These are phyloP conservation scores for Aporophyla nigra DNA, from an alignment of 2,888 invertebrate species.

Conservation along the genomic window DNA sequence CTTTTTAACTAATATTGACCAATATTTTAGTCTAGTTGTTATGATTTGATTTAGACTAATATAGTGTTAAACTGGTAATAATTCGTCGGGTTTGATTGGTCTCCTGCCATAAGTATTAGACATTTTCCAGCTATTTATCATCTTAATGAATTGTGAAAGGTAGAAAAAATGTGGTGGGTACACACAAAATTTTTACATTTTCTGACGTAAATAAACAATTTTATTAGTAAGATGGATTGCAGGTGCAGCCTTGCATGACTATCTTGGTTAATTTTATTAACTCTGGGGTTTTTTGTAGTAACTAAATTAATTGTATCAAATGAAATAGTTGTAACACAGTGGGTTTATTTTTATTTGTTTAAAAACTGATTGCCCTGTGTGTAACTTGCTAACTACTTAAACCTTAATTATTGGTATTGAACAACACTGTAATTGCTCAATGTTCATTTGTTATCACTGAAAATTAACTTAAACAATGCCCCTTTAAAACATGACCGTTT, in stretches of 20 bases:
- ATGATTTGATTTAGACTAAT: background rate
- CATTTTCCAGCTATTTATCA: background rate
- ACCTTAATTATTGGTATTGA: background rate
- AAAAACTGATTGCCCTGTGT: too few species aligned
- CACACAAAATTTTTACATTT: background rate
- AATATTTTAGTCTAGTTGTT: background rate
- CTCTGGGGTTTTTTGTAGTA: background rate
- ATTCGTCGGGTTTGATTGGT: background rate
- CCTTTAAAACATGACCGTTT: conserved; percentile 26
- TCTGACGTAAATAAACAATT: background rate
- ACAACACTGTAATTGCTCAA: background rate
- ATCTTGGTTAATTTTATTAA: conserved; percentile 10
- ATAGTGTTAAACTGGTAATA: background rate
- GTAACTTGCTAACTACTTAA: conserved; percentile 4
- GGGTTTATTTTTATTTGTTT: background rate
- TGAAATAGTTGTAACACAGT: background rate
- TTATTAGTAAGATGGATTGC: background rate
- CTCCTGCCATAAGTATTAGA: background rate
- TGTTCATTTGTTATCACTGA: conserved; percentile 20
- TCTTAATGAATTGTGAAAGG: background rate
- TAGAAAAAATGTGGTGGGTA: background rate
- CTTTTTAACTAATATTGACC: background rate
- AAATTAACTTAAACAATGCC: conserved; percentile 27
- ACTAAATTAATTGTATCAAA: background rate
- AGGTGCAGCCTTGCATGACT: conserved; percentile 1